These are phyloP conservation scores for Linurgus olivaceus DNA, from an alignment of 2,797 vertebrate species.

Conservation along the genomic window DNA sequence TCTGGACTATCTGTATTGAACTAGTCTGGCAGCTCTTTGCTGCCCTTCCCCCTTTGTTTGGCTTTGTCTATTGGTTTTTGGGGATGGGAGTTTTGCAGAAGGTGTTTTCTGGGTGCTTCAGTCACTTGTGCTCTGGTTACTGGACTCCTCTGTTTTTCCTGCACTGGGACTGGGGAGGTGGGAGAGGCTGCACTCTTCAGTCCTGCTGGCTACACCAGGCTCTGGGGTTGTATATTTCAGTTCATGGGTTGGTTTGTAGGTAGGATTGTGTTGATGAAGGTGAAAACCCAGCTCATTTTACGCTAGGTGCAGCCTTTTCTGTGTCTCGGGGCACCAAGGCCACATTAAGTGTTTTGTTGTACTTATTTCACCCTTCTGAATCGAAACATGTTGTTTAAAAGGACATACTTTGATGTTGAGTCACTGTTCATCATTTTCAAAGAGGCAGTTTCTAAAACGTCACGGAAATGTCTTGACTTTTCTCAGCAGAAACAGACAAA, in stretches of 20 bases:
- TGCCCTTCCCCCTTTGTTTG: too few species aligned
- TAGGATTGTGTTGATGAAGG: not conserved
- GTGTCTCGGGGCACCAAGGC: not conserved
- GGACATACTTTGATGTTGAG: not conserved
- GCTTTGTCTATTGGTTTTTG: not conserved
- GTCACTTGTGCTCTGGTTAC: not conserved
- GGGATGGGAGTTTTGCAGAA: not conserved
- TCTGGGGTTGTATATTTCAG: too few species aligned
- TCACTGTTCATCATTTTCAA: not conserved
- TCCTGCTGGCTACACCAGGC: not conserved
- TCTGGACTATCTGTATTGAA: not conserved
- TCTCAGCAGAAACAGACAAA: not conserved
- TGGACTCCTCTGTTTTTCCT: not conserved
- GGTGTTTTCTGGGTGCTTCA: not conserved
- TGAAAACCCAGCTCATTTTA: not conserved
- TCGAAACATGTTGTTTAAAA: not conserved
- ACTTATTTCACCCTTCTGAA: not conserved
- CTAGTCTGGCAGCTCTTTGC: not conserved
- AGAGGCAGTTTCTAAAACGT: not conserved
- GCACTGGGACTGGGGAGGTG: not conserved
- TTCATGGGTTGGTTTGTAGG: not conserved
- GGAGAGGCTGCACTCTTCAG: not conserved
- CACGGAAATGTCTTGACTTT: not conserved
- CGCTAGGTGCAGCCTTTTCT: accelerated
- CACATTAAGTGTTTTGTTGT: not conserved